Evolutionary conservation across 2,888 invertebrate genomes (phyloP).

Genomic region (Acleris cristana): DNA sequence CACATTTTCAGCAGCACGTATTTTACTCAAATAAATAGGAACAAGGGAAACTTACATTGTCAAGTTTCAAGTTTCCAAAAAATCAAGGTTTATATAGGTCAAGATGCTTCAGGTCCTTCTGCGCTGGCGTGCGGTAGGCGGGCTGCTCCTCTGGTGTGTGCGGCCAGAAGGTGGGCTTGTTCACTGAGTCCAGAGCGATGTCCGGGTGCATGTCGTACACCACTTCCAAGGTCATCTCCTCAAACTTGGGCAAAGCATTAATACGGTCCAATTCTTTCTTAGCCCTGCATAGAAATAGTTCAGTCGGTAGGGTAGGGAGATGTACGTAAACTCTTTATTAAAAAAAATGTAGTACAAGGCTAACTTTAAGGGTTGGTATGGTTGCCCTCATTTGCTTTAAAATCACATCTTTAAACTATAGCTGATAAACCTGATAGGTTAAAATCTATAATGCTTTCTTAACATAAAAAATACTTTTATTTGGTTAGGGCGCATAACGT

Average conservation of each 20-base stretch:
- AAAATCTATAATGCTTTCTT: too few relatives aligned
- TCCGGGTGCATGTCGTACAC: constrained; percentile 59
- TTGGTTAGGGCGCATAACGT: too few relatives aligned
- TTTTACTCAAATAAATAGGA: too few relatives aligned
- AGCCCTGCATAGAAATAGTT: constrained; percentile 49
- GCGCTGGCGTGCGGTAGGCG: constrained; percentile 53
- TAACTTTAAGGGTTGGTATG: too few relatives aligned
- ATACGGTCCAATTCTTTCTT: constrained; percentile 58
- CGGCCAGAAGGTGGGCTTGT: constrained; percentile 71
- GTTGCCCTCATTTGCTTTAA: too few relatives aligned
- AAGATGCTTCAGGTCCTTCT: constrained; percentile 43
- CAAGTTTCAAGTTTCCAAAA: not conserved
- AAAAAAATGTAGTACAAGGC: not conserved
- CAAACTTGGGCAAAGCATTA: constrained; percentile 62
- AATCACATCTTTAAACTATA: too few relatives aligned
- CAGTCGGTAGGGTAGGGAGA: too few relatives aligned
- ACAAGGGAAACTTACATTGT: too few relatives aligned
- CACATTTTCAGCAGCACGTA: too few relatives aligned
- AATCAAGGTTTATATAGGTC: constrained; percentile 14
- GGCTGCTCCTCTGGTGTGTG: constrained; percentile 68
- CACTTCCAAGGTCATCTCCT: constrained; percentile 72
- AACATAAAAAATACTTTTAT: too few relatives aligned
- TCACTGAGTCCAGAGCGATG: constrained; percentile 59
- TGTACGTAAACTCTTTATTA: not conserved
- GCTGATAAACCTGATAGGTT: too few relatives aligned